Evolutionary conservation across 2,113 vertebrate genomes (phyloP).

Genomic region (Eulemur macaco): DNA sequence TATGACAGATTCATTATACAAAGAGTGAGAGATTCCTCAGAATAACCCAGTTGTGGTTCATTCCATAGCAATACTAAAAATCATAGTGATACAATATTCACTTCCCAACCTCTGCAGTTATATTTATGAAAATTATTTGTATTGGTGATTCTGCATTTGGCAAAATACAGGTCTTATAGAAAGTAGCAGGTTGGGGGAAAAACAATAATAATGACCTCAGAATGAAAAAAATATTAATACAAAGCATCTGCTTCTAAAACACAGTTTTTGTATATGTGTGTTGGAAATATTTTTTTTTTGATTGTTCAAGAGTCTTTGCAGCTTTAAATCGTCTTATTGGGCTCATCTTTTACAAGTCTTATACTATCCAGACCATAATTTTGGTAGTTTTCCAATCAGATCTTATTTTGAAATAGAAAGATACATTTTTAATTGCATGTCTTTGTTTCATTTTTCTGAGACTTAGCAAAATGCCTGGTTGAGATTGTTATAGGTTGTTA

Average conservation of each 20-base stretch:
- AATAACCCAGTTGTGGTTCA: background rate
- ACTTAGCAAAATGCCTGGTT: background rate
- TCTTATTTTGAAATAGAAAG: background rate
- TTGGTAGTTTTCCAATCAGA: background rate
- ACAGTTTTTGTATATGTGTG: background rate
- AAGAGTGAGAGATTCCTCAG: background rate
- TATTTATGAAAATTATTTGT: background rate
- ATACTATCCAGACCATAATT: background rate
- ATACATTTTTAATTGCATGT: background rate
- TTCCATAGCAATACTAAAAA: background rate
- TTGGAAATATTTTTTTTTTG: background rate
- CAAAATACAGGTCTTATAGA: background rate
- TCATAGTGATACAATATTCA: background rate
- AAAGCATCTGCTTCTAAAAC: background rate
- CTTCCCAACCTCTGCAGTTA: background rate
- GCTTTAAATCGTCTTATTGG: background rate
- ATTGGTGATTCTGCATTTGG: background rate
- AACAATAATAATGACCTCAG: background rate
- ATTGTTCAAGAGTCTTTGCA: background rate
- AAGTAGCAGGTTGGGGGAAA: too few species aligned
- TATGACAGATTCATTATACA: background rate
- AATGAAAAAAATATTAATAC: background rate
- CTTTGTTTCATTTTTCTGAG: background rate
- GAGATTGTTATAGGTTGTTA: background rate
- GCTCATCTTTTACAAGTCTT: background rate